Conservation (phyloP, 2,888 invertebrate species). For the Lasioglossum zephyrum region DNA sequence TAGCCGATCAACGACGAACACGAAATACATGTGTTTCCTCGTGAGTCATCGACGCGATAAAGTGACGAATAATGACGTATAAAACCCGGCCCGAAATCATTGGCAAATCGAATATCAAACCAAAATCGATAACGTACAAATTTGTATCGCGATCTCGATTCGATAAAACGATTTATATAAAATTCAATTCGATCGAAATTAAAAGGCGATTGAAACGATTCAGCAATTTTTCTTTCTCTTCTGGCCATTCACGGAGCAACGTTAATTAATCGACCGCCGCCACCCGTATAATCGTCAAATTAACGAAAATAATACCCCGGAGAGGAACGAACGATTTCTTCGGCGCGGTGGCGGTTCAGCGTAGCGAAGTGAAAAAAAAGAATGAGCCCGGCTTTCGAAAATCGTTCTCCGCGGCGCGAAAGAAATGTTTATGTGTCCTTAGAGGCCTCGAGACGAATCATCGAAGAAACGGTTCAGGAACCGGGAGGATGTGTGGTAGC, state of each 20-base stretch:
- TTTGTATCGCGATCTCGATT: neutral
- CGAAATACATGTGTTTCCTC: neutral
- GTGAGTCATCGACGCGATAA: neutral
- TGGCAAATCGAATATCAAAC: neutral
- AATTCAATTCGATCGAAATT: neutral
- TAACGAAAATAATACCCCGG: slow-evolving; percentile 3
- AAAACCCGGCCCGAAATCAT: neutral
- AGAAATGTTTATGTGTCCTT: slow-evolving; percentile 54
- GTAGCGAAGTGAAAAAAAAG: neutral
- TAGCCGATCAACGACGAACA: neutral
- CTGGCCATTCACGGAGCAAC: neutral
- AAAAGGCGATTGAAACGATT: neutral
- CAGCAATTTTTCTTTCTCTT: neutral
- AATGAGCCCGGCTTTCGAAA: neutral
- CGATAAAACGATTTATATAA: neutral
- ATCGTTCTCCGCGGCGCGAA: slow-evolving; percentile 21
- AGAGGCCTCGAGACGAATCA: slow-evolving; percentile 59
- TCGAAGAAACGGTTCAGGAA: slow-evolving; percentile 52
- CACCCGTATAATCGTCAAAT: slow-evolving; percentile 8
- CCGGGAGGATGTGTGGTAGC: slow-evolving; percentile 62
- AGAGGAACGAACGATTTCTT: slow-evolving; percentile 26
- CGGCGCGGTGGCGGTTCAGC: slow-evolving; percentile 16
- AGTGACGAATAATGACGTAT: slow-evolving; percentile 5
- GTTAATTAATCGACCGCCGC: neutral
- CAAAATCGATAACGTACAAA: neutral